Evolutionary conservation across 2,888 invertebrate genomes (phyloP).

Genomic region (Tetragnatha montana): DNA sequence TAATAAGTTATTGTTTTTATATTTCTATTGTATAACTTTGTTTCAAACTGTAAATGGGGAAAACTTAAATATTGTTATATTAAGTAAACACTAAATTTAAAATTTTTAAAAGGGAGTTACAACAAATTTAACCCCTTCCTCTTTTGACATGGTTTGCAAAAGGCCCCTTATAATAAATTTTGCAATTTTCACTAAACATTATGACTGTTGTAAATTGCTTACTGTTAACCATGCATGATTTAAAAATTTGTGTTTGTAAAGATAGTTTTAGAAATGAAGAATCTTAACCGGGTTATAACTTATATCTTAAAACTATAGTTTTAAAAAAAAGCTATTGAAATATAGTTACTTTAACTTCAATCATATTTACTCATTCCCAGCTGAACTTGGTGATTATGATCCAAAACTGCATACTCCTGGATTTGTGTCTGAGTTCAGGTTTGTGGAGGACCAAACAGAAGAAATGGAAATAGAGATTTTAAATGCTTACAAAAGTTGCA

Average conservation of each 20-base stretch:
- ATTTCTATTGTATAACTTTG: too few species aligned
- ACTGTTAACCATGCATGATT: too few species aligned
- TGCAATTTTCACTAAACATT: too few species aligned
- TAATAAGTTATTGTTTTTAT: too few species aligned
- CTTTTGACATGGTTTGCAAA: too few species aligned
- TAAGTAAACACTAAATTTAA: too few species aligned
- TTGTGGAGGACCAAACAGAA: conserved; percentile 96
- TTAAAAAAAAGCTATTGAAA: not conserved
- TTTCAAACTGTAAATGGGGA: too few species aligned
- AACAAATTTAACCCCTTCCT: too few species aligned
- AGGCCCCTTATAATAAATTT: too few species aligned
- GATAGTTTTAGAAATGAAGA: not conserved
- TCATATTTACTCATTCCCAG: conserved; percentile 77
- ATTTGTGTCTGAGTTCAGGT: conserved; percentile 97
- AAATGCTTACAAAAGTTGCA: conserved; percentile 86
- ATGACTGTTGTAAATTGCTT: too few species aligned
- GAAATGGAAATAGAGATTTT: conserved; percentile 96
- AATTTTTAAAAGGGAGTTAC: too few species aligned
- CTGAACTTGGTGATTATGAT: conserved; percentile 98
- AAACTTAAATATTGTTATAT: too few species aligned
- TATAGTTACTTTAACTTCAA: not conserved
- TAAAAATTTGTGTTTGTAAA: not conserved
- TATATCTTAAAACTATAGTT: not conserved
- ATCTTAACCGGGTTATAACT: not conserved
- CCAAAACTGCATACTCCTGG: conserved; percentile 93